phyloP scores from a whole-genome alignment of 2,113 vertebrate genomes.

The Tupaia chinensis region DNA sequence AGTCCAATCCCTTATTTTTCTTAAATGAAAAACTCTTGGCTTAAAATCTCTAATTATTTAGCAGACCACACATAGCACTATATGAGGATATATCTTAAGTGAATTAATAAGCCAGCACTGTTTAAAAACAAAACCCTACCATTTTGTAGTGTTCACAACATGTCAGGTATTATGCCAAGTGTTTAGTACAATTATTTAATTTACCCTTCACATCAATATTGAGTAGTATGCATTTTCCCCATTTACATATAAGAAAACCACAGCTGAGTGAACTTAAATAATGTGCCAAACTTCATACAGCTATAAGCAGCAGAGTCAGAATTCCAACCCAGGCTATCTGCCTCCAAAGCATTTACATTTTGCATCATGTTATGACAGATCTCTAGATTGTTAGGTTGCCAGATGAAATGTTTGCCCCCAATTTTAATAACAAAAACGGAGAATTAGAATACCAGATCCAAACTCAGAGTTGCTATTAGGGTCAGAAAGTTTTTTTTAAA shows the following conservation, averaged over 20 bases:
- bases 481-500: conserved; percentile 47
- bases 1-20: background rate
- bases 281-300: background rate
- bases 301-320: background rate
- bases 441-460: background rate
- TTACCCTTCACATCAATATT: background rate
- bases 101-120: background rate
- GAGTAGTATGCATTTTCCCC: background rate
- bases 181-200: conserved; percentile 43
- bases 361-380: background rate
- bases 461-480: background rate
- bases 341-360: conserved; percentile 8
- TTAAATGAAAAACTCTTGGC: conserved; percentile 25
- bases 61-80: background rate
- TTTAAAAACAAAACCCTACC: conserved; percentile 19
- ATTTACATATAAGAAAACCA: background rate
- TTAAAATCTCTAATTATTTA: conserved; percentile 41
- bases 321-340: background rate
- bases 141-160: conserved; percentile 39
- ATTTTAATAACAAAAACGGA: conserved; percentile 33
- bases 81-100: background rate
- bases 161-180: background rate
- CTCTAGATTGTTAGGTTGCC: conserved; percentile 40
- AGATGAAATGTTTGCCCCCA: conserved; percentile 44
- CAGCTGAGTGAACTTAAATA: conserved; percentile 18